These are phyloP conservation scores for Phymatocera aterrima DNA, from an alignment of 2,888 invertebrate genomes.

Conservation along the genomic window DNA sequence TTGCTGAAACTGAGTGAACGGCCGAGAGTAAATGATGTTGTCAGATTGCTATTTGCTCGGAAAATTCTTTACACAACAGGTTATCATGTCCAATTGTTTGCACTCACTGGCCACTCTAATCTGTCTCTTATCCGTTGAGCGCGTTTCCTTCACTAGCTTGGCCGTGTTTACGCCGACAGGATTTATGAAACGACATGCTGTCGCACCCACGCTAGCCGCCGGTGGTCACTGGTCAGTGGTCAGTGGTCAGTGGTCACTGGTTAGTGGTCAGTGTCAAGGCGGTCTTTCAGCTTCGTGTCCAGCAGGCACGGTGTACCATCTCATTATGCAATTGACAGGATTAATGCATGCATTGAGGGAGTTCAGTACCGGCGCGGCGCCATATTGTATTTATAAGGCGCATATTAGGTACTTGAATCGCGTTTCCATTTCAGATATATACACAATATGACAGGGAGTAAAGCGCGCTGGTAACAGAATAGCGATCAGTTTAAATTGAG, in stretches of 20 bases:
- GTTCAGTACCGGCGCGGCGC: neutral
- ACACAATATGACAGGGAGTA: neutral
- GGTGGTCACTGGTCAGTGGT: slow-evolving; percentile 53
- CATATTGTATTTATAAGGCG: neutral
- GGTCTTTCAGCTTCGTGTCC: slow-evolving; percentile 55
- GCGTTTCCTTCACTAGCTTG: slow-evolving; percentile 21
- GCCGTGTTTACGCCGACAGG: slow-evolving; percentile 47
- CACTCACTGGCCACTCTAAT: neutral
- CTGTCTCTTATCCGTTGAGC: neutral
- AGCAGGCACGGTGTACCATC: slow-evolving; percentile 49
- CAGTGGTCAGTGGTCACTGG: slow-evolving; percentile 35
- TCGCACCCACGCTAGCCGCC: slow-evolving; percentile 62
- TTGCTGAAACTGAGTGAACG: too few species aligned
- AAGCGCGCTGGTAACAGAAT: too few species aligned
- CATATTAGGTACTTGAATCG: neutral
- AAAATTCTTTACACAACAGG: neutral
- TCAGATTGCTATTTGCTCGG: neutral
- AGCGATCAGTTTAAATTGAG: too few species aligned
- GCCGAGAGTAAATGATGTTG: too few species aligned
- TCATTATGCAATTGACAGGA: slow-evolving; percentile 63
- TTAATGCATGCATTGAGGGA: slow-evolving; percentile 62
- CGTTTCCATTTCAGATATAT: neutral
- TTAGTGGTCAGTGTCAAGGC: slow-evolving; percentile 59
- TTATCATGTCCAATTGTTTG: neutral
- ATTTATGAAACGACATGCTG: slow-evolving; percentile 62